Evolutionary conservation across 2,797 vertebrate species (phyloP).

Genomic region (Coracias cyanogaster): DNA sequence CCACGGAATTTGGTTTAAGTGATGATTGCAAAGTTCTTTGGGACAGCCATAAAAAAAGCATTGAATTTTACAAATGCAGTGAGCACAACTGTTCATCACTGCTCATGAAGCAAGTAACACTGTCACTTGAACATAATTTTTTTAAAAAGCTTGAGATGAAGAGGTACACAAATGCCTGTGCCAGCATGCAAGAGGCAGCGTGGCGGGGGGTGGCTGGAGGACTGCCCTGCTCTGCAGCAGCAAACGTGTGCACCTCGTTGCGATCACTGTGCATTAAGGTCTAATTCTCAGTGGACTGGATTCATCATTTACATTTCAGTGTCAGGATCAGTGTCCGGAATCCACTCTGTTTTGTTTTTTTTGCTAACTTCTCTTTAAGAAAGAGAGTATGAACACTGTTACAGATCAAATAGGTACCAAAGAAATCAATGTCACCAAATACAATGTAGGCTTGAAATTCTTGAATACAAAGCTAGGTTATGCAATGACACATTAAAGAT

Average conservation of each 20-base stretch:
- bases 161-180: neutral
- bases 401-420: neutral
- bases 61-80: neutral
- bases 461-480: neutral
- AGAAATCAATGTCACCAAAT: neutral
- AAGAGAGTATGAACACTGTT: neutral
- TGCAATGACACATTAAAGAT: neutral
- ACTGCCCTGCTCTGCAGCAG: neutral
- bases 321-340: neutral
- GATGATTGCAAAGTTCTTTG: neutral
- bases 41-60: neutral
- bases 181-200: accelerated
- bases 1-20: neutral
- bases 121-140: neutral
- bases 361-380: neutral
- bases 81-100: neutral
- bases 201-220: neutral
- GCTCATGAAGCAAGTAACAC: neutral
- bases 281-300: neutral
- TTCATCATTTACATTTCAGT: neutral
- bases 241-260: neutral
- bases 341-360: neutral
- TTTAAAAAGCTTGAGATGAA: neutral
- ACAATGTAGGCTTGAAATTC: neutral
- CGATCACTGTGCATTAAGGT: neutral